Conservation (phyloP, 2,797 vertebrate genomes). For the Peromyscus nudipes region DNA sequence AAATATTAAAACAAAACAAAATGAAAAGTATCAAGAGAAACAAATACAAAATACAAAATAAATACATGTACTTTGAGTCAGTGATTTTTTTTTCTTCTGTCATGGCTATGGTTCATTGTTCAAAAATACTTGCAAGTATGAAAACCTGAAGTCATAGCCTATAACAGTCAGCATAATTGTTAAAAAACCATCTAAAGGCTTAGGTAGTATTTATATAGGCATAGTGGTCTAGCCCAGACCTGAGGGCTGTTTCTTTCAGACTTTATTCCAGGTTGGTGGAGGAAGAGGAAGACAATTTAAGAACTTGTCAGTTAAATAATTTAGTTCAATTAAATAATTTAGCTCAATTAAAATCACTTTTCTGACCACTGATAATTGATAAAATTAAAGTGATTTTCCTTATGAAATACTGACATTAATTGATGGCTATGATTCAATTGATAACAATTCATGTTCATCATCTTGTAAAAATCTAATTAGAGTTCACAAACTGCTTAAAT, state of each 20-base stretch:
- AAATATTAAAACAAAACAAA: conserved; percentile 60
- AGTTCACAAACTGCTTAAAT: conserved; percentile 23
- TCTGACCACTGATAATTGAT: conserved; percentile 22
- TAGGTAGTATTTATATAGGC: neutral
- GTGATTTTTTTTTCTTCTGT: neutral
- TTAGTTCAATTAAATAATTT: conserved; percentile 42
- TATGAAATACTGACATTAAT: conserved; percentile 22
- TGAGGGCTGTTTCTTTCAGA: neutral
- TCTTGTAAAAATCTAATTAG: conserved; percentile 57
- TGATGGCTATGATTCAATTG: conserved; percentile 41
- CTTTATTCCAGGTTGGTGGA: neutral
- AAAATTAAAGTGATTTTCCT: neutral
- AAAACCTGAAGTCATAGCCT: conserved; percentile 19
- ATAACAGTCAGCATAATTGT: neutral
- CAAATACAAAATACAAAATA: neutral
- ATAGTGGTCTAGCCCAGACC: neutral
- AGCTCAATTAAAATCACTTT: conserved; percentile 5
- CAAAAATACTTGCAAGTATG: conserved; percentile 5
- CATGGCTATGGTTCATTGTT: neutral
- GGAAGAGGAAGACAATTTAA: neutral
- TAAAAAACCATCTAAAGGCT: conserved; percentile 55
- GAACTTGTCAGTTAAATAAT: conserved; percentile 8
- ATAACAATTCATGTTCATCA: conserved; percentile 32
- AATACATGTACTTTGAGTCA: neutral
- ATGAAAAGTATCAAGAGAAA: neutral